Evolutionary conservation across 2,797 vertebrate species (phyloP).

Genomic region (Sylvilagus floridanus): DNA sequence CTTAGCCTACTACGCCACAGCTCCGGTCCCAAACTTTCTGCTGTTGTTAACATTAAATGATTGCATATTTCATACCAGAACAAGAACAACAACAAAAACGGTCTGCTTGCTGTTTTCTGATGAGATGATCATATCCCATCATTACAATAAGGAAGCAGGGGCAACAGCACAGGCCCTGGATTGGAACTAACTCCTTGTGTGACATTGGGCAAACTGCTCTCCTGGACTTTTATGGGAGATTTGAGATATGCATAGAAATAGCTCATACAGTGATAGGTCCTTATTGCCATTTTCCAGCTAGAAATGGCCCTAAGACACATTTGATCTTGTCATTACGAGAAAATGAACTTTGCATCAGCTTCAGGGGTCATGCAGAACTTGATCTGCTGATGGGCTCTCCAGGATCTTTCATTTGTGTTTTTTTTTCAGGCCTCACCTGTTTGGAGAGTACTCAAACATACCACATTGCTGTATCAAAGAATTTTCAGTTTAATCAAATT

Average conservation of each 20-base stretch:
- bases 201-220: neutral
- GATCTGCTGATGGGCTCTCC: neutral
- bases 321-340: neutral
- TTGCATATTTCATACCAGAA: neutral
- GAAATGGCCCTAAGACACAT: neutral
- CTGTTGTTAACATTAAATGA: neutral
- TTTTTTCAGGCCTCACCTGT: neutral
- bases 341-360: constrained; percentile 6
- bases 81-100: neutral
- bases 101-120: neutral
- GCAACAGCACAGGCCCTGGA: neutral
- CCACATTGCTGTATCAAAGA: neutral
- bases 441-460: neutral
- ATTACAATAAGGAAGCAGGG: neutral
- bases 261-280: neutral
- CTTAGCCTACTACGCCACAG: no score
- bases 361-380: neutral
- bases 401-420: neutral
- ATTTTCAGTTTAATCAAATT: constrained; percentile 26
- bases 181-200: neutral
- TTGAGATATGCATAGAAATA: neutral
- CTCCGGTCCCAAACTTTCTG: no score
- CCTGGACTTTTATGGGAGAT: neutral
- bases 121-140: neutral
- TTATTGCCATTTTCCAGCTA: neutral